Base-by-base conservation (phyloP, 2,113 vertebrate genomes). In the Calidris pugnax region DNA sequence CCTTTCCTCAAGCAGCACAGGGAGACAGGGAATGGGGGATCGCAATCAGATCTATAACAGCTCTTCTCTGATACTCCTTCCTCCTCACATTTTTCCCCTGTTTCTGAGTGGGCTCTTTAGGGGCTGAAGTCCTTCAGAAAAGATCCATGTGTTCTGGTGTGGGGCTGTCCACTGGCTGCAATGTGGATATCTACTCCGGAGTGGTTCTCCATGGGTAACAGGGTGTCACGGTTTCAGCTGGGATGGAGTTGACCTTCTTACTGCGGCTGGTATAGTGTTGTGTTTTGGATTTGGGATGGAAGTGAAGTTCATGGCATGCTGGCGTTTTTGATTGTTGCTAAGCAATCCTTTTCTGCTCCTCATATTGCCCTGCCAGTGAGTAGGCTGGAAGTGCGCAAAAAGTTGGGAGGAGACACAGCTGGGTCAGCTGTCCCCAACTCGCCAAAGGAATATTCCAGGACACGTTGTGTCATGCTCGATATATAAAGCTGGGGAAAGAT, bases 1-100 rank as follows among this genome's bases (percentile, higher is more conserved):
- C 6, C 2, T 19, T 21, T 2, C 22, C 37, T 66, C 23, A 50
- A 39, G 20, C 2, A 1, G 8, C 16, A 57, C 6, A 50, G 10
- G 7, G 16, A 71, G 6, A 60, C 24, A 3, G 5, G 14, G 30
- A 66, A 59, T 27, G 4, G 5, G 8, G 4, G 2, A 4, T 11
- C 1, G 1, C 2, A 3, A 18, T 28, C 39, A 39, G 20, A 28
- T 56, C 11, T 10, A 20, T 55, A 39, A 22, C 24, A 75, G 14
- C 24, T 60, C 6, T 10, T 66, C 14, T 78, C 9, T 41, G 8
- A 14, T 3, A 3, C 9, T 69, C 9, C 23, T 37, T 62, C 12
- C 12, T 74, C 20, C 24, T 71, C 28, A 37, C 6, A 17, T 4
- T 6, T 41, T 85, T 71, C 4, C 5, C 7, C 4, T 10, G 0